phyloP scores from a whole-genome alignment of 2,888 invertebrate genomes.

The Sphecodes monilicornis region DNA sequence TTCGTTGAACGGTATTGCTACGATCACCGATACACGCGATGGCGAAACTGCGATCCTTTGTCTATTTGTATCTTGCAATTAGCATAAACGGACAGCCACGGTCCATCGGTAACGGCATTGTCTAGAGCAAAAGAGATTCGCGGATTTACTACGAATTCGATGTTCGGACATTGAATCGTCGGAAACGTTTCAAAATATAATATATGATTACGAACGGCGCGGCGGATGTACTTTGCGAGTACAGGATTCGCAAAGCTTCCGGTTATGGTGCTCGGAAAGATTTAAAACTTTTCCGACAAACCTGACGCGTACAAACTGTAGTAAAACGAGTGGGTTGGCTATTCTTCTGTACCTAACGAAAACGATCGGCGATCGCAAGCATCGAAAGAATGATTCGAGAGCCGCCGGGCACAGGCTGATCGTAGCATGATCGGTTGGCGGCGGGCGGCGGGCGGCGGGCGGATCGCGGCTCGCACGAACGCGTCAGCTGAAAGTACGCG shows the following conservation, averaged over 20 bases:
- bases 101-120: not conserved
- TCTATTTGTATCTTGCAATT: not conserved
- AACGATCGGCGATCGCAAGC: not conserved
- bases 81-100: not conserved
- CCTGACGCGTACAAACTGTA: not conserved
- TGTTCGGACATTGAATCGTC: not conserved
- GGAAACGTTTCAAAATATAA: not conserved
- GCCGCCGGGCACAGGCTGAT: not conserved
- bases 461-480: not conserved
- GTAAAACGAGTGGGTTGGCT: not conserved
- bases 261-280: not conserved
- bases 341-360: not conserved
- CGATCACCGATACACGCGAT: not conserved
- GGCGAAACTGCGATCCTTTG: not conserved
- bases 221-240: not conserved
- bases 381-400: not conserved
- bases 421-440: not conserved
- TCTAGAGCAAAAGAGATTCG: not conserved
- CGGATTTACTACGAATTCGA: not conserved
- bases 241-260: not conserved
- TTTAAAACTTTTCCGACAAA: not conserved
- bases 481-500: constrained; percentile 18
- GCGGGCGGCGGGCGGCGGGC: not conserved
- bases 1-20: not conserved
- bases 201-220: not conserved